Percentiles rank a stretch among this genome's conserved stretches.
phyloP scores from a whole-genome alignment of 2,797 vertebrate genomes.

The Lithobates pipiens region DNA sequence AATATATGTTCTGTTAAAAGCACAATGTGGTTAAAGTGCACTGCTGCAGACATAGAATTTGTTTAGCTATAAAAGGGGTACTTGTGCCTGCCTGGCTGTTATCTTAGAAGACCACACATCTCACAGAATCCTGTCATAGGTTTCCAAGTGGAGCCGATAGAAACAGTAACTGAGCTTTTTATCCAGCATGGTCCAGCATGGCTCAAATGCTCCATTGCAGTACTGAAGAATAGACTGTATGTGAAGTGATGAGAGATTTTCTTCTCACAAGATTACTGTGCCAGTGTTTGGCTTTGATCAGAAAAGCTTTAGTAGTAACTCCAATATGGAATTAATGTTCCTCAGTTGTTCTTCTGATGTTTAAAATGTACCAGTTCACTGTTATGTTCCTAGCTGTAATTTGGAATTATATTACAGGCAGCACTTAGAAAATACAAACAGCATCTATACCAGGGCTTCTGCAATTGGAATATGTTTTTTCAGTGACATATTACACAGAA shows the following conservation, averaged over 20 bases:
- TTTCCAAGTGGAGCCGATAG: slow-evolving; percentile 34
- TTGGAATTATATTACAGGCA: not conserved
- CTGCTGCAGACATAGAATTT: not conserved
- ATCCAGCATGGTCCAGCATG: not conserved
- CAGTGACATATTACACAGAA: not conserved
- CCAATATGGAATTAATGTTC: slow-evolving; percentile 28
- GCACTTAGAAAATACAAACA: not conserved
- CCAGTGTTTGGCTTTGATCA: slow-evolving; percentile 42
- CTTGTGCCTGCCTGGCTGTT: slow-evolving; percentile 13
- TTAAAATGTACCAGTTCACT: slow-evolving; percentile 14
- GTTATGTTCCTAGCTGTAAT: slow-evolving; percentile 1
- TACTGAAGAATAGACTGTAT: not conserved
- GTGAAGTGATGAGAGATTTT: slow-evolving; percentile 28
- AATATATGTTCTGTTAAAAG: not conserved
- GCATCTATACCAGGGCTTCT: not conserved
- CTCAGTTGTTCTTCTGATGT: slow-evolving; percentile 31
- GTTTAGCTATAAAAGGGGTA: not conserved
- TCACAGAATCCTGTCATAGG: slow-evolving; percentile 3
- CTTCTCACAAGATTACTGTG: slow-evolving; percentile 23
- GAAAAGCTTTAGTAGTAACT: slow-evolving; percentile 23
- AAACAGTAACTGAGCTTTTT: slow-evolving; percentile 28
- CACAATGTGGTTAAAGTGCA: not conserved
- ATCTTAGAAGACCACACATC: slow-evolving; percentile 41
- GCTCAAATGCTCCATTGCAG: not conserved
- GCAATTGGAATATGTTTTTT: not conserved